Evolutionary conservation across 2,797 vertebrate genomes (phyloP).

Genomic region (Triplophysa bombifrons): DNA sequence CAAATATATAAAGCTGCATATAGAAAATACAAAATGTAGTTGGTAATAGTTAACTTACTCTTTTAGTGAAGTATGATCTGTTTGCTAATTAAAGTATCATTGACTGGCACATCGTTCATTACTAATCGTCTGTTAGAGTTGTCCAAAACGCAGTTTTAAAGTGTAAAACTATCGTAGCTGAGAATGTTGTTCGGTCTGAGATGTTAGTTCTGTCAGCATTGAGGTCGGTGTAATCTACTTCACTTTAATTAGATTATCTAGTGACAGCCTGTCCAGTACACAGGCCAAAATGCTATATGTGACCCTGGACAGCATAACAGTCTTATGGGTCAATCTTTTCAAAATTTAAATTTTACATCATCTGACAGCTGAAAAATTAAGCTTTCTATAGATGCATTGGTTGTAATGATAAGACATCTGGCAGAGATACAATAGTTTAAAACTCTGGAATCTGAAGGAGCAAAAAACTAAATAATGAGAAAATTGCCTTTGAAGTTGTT

Average conservation of each 20-base stretch:
- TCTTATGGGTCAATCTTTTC: no score
- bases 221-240: constrained; percentile 19
- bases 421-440: no score
- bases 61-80: background rate
- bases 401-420: no score
- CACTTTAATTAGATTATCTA: constrained; percentile 33
- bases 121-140: background rate
- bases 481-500: no score
- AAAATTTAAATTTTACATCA: no score
- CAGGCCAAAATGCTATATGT: background rate
- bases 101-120: background rate
- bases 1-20: background rate
- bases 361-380: no score
- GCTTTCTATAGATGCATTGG: no score
- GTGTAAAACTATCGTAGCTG: background rate
- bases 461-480: no score
- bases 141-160: background rate
- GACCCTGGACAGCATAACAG: no score
- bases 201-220: constrained; percentile 9
- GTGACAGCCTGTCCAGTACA: constrained; percentile 1
- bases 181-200: background rate
- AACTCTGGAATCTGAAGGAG: no score
- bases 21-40: background rate
- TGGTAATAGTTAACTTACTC: constrained; percentile 1
- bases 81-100: background rate